Evolutionary conservation across 2,113 vertebrate genomes (phyloP), one percentile per base, ranked within the genome.

Genomic region (Xenopus laevis): DNA sequence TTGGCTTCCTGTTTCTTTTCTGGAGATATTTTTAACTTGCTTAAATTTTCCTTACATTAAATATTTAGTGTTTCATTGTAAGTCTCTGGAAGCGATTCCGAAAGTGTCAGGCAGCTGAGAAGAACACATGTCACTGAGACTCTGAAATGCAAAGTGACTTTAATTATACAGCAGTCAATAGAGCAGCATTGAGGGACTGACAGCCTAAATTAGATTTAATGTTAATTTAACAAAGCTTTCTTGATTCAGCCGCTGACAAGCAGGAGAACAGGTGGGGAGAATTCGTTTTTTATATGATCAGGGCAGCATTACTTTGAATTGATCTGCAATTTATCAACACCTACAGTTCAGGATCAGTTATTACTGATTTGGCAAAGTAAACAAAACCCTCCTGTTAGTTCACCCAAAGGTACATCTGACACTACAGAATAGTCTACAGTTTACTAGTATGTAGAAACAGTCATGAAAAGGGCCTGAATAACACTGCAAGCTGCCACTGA

Each of bases 141-240:
- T 2, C n/a, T 79, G 53, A 66, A 71, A 77, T 63, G 66, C 58
- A 65, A 79, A 79, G 63, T 71, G 71, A 69, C 53, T 74, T 78
- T 78, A 52, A 74, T 78, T 70, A 78, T 59, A 78, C 53, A 64
- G 20, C 57, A 75, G 74, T 73, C 53, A 45, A 62, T 63, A 61
- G 78, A 68, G 60, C 0, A 47, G 53, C 16, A 79, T 13, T 77
- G 80, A 71, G 63, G 1, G 64, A 71, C 59, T 62, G 69, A 74
- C 77, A 68, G 72, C 64, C 71, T 33, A 79, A 79, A 83, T 74
- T 27, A 57, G 18, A 68, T 62, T 68, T 1, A 44, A 8, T 77
- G 82, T 73, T 75, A 78, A 71, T 72, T 77, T 62, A 77, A 61
- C 63, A 15, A 18, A 81, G 61, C 3, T 0, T 77, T 81, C 16